Percentiles rank a stretch among this genome's conserved stretches.
Conservation (phyloP, 2,113 vertebrate species). For the Oryzias curvinotus region DNA sequence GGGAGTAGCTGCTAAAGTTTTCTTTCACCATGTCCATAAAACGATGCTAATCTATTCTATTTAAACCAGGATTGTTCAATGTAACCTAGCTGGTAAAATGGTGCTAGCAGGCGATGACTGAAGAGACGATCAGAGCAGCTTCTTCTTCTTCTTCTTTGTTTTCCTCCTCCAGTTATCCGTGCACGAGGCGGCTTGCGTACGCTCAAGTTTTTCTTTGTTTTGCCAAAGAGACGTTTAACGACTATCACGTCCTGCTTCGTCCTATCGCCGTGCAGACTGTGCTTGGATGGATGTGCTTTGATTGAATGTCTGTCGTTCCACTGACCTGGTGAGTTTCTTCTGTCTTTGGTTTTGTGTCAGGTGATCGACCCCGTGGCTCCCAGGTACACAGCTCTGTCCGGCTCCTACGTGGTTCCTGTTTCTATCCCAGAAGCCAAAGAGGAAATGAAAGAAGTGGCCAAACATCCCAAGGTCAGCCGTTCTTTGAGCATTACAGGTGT, state of each 20-base stretch:
- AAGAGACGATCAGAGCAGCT: slow-evolving; percentile 15
- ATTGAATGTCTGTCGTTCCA: neutral
- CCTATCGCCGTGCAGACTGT: slow-evolving; percentile 27
- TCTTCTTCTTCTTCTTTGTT: slow-evolving; percentile 5
- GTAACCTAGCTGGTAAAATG: slow-evolving; percentile 40
- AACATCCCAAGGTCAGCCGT: slow-evolving; percentile 90
- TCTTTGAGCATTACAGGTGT: neutral
- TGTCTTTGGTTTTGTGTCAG: slow-evolving; percentile 65
- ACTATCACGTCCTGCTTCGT: slow-evolving; percentile 29
- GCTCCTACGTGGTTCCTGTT: slow-evolving; percentile 85
- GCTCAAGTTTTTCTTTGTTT: neutral
- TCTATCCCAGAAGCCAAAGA: slow-evolving; percentile 84
- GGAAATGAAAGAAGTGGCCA: slow-evolving; percentile 91
- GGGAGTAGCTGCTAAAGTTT: too few relatives aligned
- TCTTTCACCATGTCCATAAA: too few relatives aligned
- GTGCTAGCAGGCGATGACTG: slow-evolving; percentile 15
- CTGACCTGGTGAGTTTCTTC: slow-evolving; percentile 2
- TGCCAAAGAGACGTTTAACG: slow-evolving; percentile 13
- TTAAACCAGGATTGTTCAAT: neutral
- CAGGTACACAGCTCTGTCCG: slow-evolving; percentile 87
- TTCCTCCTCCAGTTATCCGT: neutral
- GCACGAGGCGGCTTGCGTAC: neutral
- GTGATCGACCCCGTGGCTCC: slow-evolving; percentile 96
- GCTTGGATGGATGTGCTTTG: neutral
- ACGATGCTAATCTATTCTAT: too few relatives aligned